Percentiles rank a stretch among this genome's conserved stretches.
These are phyloP conservation scores for Microdon myrmicae DNA, from an alignment of 2,888 invertebrate species.

Conservation along the genomic window DNA sequence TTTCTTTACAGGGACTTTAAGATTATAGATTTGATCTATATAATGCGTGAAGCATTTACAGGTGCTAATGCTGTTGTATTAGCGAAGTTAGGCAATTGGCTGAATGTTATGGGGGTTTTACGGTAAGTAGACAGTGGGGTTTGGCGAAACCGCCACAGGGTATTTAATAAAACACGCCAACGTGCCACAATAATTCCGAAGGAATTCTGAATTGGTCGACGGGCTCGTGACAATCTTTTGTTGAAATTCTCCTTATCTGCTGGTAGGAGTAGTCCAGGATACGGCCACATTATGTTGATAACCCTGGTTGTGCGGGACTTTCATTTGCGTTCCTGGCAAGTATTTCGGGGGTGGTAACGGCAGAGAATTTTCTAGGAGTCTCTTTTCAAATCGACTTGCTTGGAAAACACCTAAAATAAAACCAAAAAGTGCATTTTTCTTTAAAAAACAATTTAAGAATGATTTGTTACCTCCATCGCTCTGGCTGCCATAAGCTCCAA, in stretches of 20 bases:
- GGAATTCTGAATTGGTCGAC: constrained; percentile 17
- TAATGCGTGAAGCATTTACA: too few relatives aligned
- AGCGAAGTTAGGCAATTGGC: too few relatives aligned
- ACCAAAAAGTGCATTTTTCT: not conserved
- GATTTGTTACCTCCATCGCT: constrained; percentile 25
- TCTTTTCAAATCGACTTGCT: constrained; percentile 13
- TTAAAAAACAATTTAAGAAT: not conserved
- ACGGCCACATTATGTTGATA: constrained; percentile 12
- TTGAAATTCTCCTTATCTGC: constrained; percentile 14
- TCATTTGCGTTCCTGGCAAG: constrained; percentile 3
- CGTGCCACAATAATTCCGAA: constrained; percentile 34
- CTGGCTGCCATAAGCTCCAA: constrained; percentile 37
- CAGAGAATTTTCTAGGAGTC: constrained; percentile 1
- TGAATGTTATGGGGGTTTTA: too few relatives aligned
- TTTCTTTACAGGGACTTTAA: too few relatives aligned
- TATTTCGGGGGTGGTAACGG: constrained; percentile 1
- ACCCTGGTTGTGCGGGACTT: not conserved
- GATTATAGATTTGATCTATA: too few relatives aligned
- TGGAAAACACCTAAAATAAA: constrained; percentile 13
- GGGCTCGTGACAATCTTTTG: constrained; percentile 14
- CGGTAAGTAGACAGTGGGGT: too few relatives aligned
- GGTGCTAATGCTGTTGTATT: too few relatives aligned
- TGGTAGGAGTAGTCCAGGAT: not conserved
- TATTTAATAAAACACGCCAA: constrained; percentile 26
- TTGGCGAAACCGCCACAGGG: too few relatives aligned